Conservation (phyloP, 2,113 vertebrate genomes). For the Phocoena phocoena region DNA sequence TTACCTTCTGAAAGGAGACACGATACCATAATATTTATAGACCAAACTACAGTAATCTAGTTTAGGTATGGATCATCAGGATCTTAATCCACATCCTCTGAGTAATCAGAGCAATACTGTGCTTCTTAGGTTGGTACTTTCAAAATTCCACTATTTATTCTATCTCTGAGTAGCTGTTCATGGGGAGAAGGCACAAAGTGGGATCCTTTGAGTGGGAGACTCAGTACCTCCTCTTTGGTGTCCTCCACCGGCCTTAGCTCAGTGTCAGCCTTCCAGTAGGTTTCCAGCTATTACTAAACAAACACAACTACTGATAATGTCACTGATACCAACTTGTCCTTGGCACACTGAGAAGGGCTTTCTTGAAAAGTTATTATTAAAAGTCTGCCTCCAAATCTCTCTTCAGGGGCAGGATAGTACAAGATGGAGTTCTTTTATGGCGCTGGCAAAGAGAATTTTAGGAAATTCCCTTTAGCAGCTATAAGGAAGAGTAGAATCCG, state of each 20-base stretch:
- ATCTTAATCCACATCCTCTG: neutral
- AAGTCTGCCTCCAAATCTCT: neutral
- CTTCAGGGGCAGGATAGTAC: neutral
- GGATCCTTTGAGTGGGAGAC: neutral
- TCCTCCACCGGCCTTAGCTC: neutral
- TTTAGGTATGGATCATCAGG: neutral
- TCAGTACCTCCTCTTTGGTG: neutral
- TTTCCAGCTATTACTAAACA: neutral
- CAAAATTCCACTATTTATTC: neutral
- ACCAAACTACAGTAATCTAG: neutral
- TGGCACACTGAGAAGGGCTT: conserved; percentile 30
- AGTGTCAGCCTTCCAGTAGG: neutral
- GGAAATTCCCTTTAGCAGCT: neutral
- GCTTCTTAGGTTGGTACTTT: neutral
- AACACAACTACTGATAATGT: neutral
- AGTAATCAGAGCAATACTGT: neutral
- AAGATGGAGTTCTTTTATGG: neutral
- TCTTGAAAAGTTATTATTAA: conserved; percentile 54
- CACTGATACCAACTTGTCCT: neutral
- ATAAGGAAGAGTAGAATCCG: neutral
- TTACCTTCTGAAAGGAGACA: neutral
- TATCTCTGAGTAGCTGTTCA: neutral
- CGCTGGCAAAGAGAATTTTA: neutral
- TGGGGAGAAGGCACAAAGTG: neutral
- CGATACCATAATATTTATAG: neutral